Base-by-base conservation (phyloP, 2,888 invertebrate species). In the Trichopria drosophilae region DNA sequence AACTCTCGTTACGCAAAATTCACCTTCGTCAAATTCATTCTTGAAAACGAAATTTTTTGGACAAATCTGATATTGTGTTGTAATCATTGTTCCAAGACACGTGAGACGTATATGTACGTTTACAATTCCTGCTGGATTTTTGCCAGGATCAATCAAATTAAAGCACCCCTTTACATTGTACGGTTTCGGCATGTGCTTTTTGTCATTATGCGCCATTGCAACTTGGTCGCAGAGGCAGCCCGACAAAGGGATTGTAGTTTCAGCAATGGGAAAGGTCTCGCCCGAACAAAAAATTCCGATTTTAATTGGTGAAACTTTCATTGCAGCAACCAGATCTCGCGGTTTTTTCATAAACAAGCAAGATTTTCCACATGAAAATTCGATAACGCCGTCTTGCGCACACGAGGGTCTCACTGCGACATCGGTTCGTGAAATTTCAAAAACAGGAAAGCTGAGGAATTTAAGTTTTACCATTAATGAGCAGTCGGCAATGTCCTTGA, bases 161-260 rank as follows among this genome's bases (percentile, higher is more conserved):
- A 63, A 68, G 5, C 45, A 58, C 7, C 68, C 69, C 12, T 58
- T 62, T 15, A 71, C 51, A 6, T 47, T 47, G 54, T 68, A 73
- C 0, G 73, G 70, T 22, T 64, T 64, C 2, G 75, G 72, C 47
- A 66, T 51, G 44, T 71, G 66, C 9, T 61, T 57, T 3, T 48
- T 31, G 47, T 73, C 73, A 51, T 75, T 74, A 28, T 55, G 58
- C 3, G 66, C 59, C 73, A 75, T 73, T 3, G 69, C 63, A 10
- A 74, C 59, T 49, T 74, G 74, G 29, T 74, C 69, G 54, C 75
- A 75, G 2, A 72, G 51, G 46, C 75, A 75, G 3, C 72, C 73
- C 3, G 64, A 60, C 23, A 75, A 44, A 3, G 60, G 58, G 3
- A 73, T 45, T 24, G 66, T 58, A 12, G 67, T 59, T 47, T 74